These are phyloP conservation scores for Meloidogyne chitwoodi DNA, from an alignment of 1,140 invertebrate species.

Conservation along the genomic window DNA sequence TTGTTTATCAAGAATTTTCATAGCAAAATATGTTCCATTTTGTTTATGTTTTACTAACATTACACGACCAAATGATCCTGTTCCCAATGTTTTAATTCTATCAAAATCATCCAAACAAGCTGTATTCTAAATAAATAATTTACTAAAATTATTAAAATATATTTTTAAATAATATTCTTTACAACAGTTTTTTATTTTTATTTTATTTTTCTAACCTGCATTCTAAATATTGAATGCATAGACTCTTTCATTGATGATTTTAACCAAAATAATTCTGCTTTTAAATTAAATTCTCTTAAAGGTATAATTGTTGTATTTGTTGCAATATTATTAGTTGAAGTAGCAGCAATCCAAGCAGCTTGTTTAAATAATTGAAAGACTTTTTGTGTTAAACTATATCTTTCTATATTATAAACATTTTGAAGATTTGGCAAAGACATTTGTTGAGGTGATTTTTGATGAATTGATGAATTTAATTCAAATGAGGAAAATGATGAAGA, in stretches of 20 bases:
- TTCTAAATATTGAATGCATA: constrained; percentile 42
- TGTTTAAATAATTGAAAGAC: constrained; percentile 35
- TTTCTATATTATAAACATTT: constrained; percentile 14
- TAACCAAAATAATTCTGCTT: constrained; percentile 53
- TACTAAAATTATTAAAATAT: neutral
- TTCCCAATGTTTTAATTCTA: constrained; percentile 95
- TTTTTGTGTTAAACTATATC: constrained; percentile 26
- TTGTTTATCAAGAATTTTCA: constrained; percentile 99
- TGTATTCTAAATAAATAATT: constrained; percentile 71
- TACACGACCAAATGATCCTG: constrained; percentile 98
- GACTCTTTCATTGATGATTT: constrained; percentile 41
- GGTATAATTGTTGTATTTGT: neutral
- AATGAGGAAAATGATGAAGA: neutral
- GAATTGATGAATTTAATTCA: neutral
- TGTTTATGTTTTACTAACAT: constrained; percentile 99
- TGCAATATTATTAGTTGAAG: neutral
- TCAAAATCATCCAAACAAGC: constrained; percentile 94
- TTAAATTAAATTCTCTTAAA: constrained; percentile 41
- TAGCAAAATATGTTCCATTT: constrained; percentile 91
- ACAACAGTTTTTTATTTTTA: neutral
- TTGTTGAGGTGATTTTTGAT: neutral
- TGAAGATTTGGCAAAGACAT: constrained; percentile 16
- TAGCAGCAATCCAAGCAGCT: neutral
- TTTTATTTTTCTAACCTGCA: constrained; percentile 29
- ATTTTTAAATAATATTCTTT: neutral